Evolutionary conservation across 2,113 vertebrate species (phyloP).

Genomic region (Heptranchias perlo): DNA sequence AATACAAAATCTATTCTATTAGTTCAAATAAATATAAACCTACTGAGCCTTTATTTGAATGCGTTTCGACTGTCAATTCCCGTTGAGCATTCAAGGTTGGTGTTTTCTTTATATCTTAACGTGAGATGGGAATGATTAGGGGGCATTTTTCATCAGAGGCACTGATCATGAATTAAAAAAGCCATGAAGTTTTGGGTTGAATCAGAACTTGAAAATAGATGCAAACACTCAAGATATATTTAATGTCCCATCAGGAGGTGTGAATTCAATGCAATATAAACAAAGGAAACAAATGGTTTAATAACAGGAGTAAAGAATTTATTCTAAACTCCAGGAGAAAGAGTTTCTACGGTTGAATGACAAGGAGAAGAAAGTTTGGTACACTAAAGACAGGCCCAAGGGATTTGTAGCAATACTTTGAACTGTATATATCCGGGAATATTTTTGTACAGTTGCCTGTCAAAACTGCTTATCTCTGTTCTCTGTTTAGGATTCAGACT

Average conservation of each 20-base stretch:
- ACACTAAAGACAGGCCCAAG: background rate
- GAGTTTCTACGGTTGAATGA: background rate
- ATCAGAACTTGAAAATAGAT: constrained; percentile 2
- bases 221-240: background rate
- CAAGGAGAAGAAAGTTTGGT: background rate
- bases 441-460: background rate
- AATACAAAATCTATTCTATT: background rate
- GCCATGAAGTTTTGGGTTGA: background rate
- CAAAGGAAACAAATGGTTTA: background rate
- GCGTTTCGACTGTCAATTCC: background rate
- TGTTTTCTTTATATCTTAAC: background rate
- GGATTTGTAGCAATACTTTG: background rate
- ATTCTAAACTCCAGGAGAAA: background rate
- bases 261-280: background rate
- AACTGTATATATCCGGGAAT: background rate
- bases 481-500: background rate
- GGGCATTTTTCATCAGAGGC: background rate
- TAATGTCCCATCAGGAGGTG: background rate
- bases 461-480: background rate
- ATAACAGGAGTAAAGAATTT: background rate
- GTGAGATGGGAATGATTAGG: background rate
- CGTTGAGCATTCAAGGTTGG: background rate
- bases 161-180: background rate
- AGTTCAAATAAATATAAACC: background rate
- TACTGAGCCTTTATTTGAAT: background rate